Base-by-base conservation (phyloP, 2,113 vertebrate species). In the Oreotrochilus melanogaster region DNA sequence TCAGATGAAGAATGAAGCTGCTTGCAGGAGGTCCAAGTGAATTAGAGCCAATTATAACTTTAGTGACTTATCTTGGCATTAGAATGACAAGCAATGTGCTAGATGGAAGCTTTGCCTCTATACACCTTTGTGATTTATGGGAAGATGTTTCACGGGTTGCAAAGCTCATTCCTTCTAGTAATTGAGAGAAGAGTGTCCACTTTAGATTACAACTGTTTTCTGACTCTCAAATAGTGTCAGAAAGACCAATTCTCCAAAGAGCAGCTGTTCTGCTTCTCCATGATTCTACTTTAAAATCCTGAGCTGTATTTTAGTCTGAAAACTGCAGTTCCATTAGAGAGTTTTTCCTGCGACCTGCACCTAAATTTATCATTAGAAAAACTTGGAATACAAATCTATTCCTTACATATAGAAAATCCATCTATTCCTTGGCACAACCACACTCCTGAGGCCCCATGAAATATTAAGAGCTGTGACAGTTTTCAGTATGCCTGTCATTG, bases 21-120 rank as follows among this genome's bases (percentile, higher is more conserved):
- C 42, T 91, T 89, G 84, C 91, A 35, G 91, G 82, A 93, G 79
- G 91, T 27, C 58, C 84, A 96, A 45, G 39, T 50, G 31, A 65
- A 79, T 97, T 83, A 92, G 39, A 95, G 37, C 48, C 78, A 91
- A 86, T 95, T 96, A 93, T 87, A 92, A 64, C 88, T 96, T 94
- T 94, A 93, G 71, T 95, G 96, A 96, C 72, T 96, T 86, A 76
- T 28, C 65, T 73, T 87, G 74, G 50, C 51, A 66, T 89, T 93
- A 71, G 58, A 93, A 90, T 25, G 39, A 50, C 21, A 54, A 84
- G 45, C 61, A 88, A 70, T 23, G 18, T 37, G 43, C 18, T 45
- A 56, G 43, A 25, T 37, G 18, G 18, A 91, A 60, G 17, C 19
- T 65, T 43, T 61, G 33, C 27, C 64, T 48, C 43, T 58, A n/a